Evolutionary conservation across 92 coral and sea anemone genomes (phyloP), one percentile per base, ranked within the genome.

Genomic region (Meandrina meandrites): DNA sequence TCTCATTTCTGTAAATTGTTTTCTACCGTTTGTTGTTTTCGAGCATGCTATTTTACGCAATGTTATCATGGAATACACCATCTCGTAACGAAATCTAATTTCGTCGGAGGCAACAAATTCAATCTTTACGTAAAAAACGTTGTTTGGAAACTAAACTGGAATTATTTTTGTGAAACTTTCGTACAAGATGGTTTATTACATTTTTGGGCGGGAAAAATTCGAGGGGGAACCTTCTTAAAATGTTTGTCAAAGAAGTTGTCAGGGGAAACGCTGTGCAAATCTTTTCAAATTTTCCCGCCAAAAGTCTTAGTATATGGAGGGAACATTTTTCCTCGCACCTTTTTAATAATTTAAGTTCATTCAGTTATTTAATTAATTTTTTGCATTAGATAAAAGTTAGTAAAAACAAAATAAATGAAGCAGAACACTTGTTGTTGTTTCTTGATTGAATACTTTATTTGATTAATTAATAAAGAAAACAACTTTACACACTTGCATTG

Each of bases 241-340:
- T 66, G 27, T 66, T 66, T 66, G 71, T 66, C 71, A 12, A 66
- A 24, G 28, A 66, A 28, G 80, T 76, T 76, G 57, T 17, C 35
- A 47, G 80, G 80, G 57, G 35, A 76, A 76, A 76, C 80, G 54
- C 80, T 47, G 80, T 76, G 80, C 80, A 76, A 76, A 76, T 24
- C 0, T 0, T 12, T 16, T 7, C 58, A 45, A 76, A 76, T 76
- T 76, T 76, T 76, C 80, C 80, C 80, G 80, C 80, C 80, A 76
- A 76, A 76, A 76, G 80, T 9, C 80, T 76, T 76, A 45, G 80
- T 76, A 76, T 76, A 76, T 76, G 24, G 12, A 24, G 68, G 68
- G 68, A 60, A 60, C 68, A 60, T 24, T 22, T 60, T 57, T 60
- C 24, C 68, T 22, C 13, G 24, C 68, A 60, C 68, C 68, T 60